Evolutionary conservation across 2,797 vertebrate genomes (phyloP).

Genomic region (Morelia viridis): DNA sequence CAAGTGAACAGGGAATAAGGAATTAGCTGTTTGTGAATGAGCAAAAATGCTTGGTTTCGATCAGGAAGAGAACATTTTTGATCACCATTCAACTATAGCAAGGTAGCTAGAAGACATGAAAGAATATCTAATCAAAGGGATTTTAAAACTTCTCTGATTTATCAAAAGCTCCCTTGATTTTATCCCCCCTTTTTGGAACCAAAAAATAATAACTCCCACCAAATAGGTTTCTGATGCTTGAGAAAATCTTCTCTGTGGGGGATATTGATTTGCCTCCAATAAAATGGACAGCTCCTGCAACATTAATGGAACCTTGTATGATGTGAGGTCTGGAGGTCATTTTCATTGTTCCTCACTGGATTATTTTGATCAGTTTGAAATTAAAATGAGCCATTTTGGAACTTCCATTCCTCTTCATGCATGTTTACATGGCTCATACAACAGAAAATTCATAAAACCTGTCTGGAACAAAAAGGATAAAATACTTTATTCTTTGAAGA

Average conservation of each 20-base stretch:
- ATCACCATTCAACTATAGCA: neutral
- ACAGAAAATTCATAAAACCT: neutral
- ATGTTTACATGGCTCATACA: neutral
- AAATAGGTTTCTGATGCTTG: neutral
- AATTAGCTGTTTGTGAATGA: too few species aligned
- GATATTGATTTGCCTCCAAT: conserved; percentile 4
- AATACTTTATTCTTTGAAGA: neutral
- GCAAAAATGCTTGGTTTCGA: too few species aligned
- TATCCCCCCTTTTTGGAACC: neutral
- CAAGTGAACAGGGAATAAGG: too few species aligned
- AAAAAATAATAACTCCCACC: neutral
- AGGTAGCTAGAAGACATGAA: neutral
- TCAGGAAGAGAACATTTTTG: too few species aligned
- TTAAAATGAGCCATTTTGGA: conserved; percentile 8
- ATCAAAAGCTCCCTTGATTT: neutral
- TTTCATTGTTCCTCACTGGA: conserved; percentile 7
- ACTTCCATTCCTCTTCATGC: neutral
- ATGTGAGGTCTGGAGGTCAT: neutral
- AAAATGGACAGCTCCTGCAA: conserved; percentile 15
- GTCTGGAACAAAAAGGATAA: neutral
- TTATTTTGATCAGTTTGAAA: conserved; percentile 17
- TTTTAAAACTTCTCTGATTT: neutral
- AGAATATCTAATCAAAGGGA: too few species aligned
- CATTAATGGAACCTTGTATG: conserved; percentile 4
- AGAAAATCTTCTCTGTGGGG: neutral